Conservation (phyloP, 2,797 vertebrate species). For the Myotis findleyi region DNA sequence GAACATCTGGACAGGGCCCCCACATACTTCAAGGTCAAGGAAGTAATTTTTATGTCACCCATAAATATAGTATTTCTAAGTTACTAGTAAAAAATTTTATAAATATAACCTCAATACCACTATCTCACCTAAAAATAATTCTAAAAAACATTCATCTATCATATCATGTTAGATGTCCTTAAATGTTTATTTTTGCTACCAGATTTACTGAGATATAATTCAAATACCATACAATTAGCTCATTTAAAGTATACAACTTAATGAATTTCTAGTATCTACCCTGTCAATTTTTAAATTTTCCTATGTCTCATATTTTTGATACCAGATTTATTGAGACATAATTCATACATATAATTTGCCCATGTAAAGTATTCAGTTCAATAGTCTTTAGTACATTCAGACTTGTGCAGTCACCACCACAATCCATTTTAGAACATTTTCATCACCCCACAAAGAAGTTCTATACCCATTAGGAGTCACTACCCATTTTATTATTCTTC, state of each 20-base stretch:
- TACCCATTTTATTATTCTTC: not conserved
- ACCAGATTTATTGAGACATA: no score
- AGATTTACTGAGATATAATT: slow-evolving; percentile 7
- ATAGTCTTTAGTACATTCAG: no score
- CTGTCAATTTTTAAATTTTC: not conserved
- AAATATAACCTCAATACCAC: not conserved
- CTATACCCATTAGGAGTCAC: not conserved
- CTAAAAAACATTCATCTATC: not conserved
- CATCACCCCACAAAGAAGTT: no score
- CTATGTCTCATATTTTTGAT: no score
- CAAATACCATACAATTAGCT: not conserved
- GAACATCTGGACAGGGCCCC: no score
- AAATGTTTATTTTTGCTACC: not conserved
- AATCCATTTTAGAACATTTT: no score
- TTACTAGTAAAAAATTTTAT: not conserved
- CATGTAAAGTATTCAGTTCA: no score
- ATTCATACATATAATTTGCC: no score
- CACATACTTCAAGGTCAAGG: not conserved
- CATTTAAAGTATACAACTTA: not conserved
- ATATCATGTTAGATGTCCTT: not conserved
- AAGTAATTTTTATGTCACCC: not conserved
- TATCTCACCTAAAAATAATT: not conserved
- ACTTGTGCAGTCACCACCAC: no score
- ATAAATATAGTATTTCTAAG: slow-evolving; percentile 11
- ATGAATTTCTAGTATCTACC: not conserved